Evolutionary conservation across 2,888 invertebrate genomes (phyloP).

Genomic region (Amphimallon solstitiale): DNA sequence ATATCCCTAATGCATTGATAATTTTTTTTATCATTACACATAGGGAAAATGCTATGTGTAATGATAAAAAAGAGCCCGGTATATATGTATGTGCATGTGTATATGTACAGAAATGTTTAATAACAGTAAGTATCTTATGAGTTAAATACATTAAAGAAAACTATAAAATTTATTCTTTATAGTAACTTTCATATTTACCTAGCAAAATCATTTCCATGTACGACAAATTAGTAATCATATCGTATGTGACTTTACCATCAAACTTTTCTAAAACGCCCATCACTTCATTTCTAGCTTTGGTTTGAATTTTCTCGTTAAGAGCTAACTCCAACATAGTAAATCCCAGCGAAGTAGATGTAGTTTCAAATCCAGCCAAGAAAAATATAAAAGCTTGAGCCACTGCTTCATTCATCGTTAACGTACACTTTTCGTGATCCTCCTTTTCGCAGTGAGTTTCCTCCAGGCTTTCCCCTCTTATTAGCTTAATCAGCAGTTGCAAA

Average conservation of each 20-base stretch:
- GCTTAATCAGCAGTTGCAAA: constrained; percentile 64
- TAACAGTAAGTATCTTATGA: background rate
- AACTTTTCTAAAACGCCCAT: constrained; percentile 39
- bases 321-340: constrained; percentile 48
- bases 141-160: too few relatives aligned
- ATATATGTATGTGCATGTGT: too few relatives aligned
- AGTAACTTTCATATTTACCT: constrained; percentile 42
- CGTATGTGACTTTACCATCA: constrained; percentile 44
- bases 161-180: too few relatives aligned
- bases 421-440: background rate
- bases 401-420: constrained; percentile 45
- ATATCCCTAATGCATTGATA: too few relatives aligned
- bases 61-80: too few relatives aligned
- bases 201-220: constrained; percentile 47
- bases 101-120: too few relatives aligned
- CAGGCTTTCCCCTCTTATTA: constrained; percentile 59
- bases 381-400: constrained; percentile 50
- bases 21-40: too few relatives aligned
- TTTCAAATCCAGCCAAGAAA: constrained; percentile 50
- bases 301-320: constrained; percentile 43
- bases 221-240: constrained; percentile 43
- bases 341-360: constrained; percentile 48
- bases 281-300: constrained; percentile 45
- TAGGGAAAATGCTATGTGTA: too few relatives aligned
- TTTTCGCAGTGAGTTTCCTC: constrained; percentile 23